Conservation (phyloP, 2,888 invertebrate genomes). For the Protula sp. region DNA sequence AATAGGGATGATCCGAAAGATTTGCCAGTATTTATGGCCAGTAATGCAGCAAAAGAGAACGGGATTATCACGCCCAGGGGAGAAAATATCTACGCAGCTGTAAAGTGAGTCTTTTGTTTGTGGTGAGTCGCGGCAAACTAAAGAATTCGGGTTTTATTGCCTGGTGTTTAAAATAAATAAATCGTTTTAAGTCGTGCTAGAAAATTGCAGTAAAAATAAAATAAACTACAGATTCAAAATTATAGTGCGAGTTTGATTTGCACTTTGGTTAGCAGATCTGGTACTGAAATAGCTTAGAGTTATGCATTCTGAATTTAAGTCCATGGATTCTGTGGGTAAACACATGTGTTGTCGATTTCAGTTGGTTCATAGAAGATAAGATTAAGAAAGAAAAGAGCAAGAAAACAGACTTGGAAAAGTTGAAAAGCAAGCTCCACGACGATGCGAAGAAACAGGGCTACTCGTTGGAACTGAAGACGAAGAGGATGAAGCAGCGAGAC, state of each 20-base stretch:
- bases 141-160: too few relatives aligned
- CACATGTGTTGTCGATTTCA: slow-evolving; percentile 20
- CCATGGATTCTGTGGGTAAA: too few relatives aligned
- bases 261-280: too few relatives aligned
- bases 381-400: slow-evolving; percentile 24
- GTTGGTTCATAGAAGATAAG: slow-evolving; percentile 34
- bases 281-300: too few relatives aligned
- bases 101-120: too few relatives aligned
- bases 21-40: slow-evolving; percentile 70
- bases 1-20: slow-evolving; percentile 70
- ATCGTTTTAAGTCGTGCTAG: too few relatives aligned
- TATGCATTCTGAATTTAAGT: too few relatives aligned
- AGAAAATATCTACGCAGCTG: slow-evolving; percentile 73
- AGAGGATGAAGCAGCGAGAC: slow-evolving; percentile 58
- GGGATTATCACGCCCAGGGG: slow-evolving; percentile 69
- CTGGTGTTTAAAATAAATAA: too few relatives aligned
- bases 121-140: too few relatives aligned
- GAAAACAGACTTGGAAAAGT: slow-evolving; percentile 41
- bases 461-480: slow-evolving; percentile 60
- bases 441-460: slow-evolving; percentile 63
- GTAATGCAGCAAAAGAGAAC: slow-evolving; percentile 67
- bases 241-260: too few relatives aligned
- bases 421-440: slow-evolving; percentile 62
- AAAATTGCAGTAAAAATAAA: too few relatives aligned
- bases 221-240: too few relatives aligned